A percentile compares a stretch with the other conserved stretches of the same genome.
phyloP scores from a whole-genome alignment of 2,888 invertebrate species.

The Tribolium freemani region DNA sequence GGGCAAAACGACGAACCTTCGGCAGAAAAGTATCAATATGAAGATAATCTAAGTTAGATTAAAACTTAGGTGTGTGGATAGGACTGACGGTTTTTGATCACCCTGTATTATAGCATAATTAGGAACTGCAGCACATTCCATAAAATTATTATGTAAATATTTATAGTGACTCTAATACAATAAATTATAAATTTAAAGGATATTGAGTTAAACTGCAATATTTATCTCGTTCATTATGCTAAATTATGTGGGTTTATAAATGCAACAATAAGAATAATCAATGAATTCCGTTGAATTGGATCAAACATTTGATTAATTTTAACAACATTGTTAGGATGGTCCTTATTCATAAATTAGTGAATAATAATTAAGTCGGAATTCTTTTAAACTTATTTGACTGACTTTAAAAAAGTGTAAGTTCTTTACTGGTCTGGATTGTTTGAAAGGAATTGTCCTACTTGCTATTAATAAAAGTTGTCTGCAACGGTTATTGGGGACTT shows the following conservation, averaged over 20 bases:
- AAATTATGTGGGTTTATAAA: not conserved
- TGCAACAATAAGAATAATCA: not conserved
- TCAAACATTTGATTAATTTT: no score
- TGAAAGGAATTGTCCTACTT: not conserved
- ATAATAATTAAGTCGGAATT: no score
- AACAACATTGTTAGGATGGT: no score
- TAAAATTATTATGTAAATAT: slow-evolving; percentile 30
- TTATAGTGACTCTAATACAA: slow-evolving; percentile 14
- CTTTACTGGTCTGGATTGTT: no score
- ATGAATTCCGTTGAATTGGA: not conserved
- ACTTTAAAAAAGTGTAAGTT: no score
- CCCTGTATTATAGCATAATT: slow-evolving; percentile 17
- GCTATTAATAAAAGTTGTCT: not conserved
- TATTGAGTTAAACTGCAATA: not conserved
- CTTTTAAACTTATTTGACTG: no score
- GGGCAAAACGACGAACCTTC: no score
- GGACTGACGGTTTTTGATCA: slow-evolving; percentile 1
- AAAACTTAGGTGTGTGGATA: no score
- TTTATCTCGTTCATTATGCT: not conserved
- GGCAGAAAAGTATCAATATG: no score
- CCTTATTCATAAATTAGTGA: no score
- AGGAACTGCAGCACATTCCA: slow-evolving; percentile 21
- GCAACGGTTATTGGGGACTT: not conserved
- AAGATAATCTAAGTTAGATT: no score
- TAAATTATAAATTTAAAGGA: not conserved